These are phyloP conservation scores for Percina caprodes DNA, from an alignment of 2,113 vertebrate species.

Conservation along the genomic window DNA sequence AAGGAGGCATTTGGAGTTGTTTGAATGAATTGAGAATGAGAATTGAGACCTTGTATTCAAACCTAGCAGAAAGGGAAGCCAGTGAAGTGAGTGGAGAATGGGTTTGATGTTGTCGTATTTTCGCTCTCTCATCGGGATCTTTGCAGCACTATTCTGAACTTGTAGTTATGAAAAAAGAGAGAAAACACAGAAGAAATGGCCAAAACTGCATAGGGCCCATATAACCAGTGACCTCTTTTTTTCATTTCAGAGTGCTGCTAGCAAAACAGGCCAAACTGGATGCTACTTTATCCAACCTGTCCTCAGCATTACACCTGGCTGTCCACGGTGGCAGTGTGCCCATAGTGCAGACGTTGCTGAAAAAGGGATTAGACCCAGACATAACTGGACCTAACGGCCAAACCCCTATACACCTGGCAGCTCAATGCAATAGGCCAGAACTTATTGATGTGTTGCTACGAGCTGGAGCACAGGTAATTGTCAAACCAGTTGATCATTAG, in stretches of 20 bases:
- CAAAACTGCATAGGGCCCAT: too few species aligned
- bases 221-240: not conserved
- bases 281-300: slow-evolving; percentile 73
- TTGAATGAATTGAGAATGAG: too few species aligned
- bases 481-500: not conserved
- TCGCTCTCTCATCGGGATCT: too few species aligned
- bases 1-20: too few species aligned
- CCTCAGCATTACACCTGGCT: slow-evolving; percentile 84
- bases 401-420: slow-evolving; percentile 81
- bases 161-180: too few species aligned
- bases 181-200: too few species aligned
- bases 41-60: too few species aligned
- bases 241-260: slow-evolving; percentile 60
- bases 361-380: slow-evolving; percentile 78
- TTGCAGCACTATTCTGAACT: too few species aligned
- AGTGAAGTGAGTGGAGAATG: too few species aligned
- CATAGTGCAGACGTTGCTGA: slow-evolving; percentile 71
- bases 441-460: slow-evolving; percentile 69
- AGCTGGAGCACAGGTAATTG: slow-evolving; percentile 74
- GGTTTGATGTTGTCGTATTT: too few species aligned
- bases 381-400: slow-evolving; percentile 73
- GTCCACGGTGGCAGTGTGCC: slow-evolving; percentile 75
- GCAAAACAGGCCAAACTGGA: slow-evolving; percentile 74
- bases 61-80: too few species aligned
- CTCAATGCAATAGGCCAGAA: slow-evolving; percentile 62